Percentiles rank a stretch among this genome's conserved stretches.
Conservation (phyloP, 1,140 invertebrate species). For the Carposina sasakii region DNA sequence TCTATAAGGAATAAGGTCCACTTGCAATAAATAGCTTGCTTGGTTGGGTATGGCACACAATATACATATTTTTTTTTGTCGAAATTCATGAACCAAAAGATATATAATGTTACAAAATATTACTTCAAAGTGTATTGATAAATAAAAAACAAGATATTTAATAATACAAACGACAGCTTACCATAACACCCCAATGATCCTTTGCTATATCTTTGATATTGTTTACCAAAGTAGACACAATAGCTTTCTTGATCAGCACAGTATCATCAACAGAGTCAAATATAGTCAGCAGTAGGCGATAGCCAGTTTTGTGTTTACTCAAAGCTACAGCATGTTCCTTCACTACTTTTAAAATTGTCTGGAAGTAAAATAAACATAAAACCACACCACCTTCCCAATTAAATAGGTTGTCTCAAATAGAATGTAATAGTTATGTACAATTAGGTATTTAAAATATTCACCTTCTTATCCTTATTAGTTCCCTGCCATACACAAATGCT, state of each 20-base stretch:
- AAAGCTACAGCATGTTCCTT: slow-evolving; percentile 89
- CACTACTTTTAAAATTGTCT: slow-evolving; percentile 84
- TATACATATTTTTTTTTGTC: too few species aligned
- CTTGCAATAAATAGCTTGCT: too few species aligned
- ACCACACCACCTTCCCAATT: not conserved
- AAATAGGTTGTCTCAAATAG: not conserved
- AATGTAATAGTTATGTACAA: not conserved
- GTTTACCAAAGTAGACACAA: slow-evolving; percentile 82
- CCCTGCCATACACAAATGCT: slow-evolving; percentile 91
- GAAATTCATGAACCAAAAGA: too few species aligned
- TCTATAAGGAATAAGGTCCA: too few species aligned
- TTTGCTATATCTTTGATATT: slow-evolving; percentile 80
- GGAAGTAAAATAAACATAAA: slow-evolving; percentile 16
- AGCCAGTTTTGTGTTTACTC: slow-evolving; percentile 88
- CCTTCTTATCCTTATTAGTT: slow-evolving; percentile 84
- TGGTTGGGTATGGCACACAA: too few species aligned
- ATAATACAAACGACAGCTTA: too few species aligned
- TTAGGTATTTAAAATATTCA: slow-evolving; percentile 8
- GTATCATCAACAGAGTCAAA: slow-evolving; percentile 96
- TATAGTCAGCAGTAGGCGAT: slow-evolving; percentile 86
- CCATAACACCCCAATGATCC: slow-evolving; percentile 82
- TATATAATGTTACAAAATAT: too few species aligned
- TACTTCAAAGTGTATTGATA: too few species aligned
- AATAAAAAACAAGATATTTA: too few species aligned
- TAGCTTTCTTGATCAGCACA: slow-evolving; percentile 87